These are phyloP conservation scores for Falco biarmicus DNA, from an alignment of 2,797 vertebrate genomes.

Conservation along the genomic window DNA sequence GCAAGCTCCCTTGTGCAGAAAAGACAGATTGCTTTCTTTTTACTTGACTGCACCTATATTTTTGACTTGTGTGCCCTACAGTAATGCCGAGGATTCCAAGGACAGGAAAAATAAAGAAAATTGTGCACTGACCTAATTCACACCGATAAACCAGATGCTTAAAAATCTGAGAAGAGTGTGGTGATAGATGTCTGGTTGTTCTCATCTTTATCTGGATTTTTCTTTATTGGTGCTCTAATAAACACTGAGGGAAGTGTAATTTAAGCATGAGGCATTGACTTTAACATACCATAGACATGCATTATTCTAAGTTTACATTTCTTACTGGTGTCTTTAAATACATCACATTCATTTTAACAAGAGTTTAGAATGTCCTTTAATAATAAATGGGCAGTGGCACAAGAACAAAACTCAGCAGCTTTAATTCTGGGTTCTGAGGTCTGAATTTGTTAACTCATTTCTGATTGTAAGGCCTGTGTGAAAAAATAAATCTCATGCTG, in stretches of 20 bases:
- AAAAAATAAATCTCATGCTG: background rate
- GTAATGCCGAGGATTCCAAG: background rate
- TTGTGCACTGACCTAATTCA: conserved; percentile 20
- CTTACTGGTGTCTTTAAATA: background rate
- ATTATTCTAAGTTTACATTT: background rate
- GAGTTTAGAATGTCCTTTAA: background rate
- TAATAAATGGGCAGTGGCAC: background rate
- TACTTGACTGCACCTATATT: conserved; percentile 45
- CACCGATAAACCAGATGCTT: background rate
- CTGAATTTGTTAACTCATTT: background rate
- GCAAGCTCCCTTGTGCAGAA: background rate
- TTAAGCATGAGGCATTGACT: background rate
- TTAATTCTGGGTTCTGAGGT: background rate
- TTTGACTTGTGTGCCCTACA: conserved; percentile 40
- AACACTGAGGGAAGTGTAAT: background rate
- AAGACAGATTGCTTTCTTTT: conserved; percentile 41
- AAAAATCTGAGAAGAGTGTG: background rate
- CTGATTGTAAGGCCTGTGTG: background rate
- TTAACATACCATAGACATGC: background rate
- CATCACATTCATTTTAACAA: background rate
- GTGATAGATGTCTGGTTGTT: background rate
- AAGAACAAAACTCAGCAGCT: background rate
- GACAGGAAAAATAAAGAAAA: conserved; percentile 20
- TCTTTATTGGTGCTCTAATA: rapidly evolving
- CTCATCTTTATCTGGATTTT: background rate